Conservation (phyloP, 2,888 invertebrate genomes). For the Ommatoiulus sabulosus region DNA sequence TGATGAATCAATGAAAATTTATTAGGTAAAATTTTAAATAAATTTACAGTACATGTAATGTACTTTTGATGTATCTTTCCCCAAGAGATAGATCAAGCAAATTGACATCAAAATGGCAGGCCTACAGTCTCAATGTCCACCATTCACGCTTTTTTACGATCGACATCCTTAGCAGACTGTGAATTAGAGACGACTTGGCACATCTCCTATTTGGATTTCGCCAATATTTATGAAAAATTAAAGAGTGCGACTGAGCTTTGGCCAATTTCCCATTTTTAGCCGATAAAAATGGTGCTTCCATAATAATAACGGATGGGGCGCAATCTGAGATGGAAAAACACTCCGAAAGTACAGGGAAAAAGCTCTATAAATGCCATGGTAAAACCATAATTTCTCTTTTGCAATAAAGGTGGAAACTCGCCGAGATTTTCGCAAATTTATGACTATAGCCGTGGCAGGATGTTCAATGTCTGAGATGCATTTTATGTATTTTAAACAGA, state of each 20-base stretch:
- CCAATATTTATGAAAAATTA: conserved; percentile 43
- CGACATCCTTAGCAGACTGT: background rate
- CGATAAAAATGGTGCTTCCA: conserved; percentile 2
- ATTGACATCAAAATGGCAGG: background rate
- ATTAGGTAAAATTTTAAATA: too few species aligned
- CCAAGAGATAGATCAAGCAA: too few species aligned
- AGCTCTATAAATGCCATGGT: background rate
- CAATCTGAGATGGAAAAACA: background rate
- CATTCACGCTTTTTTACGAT: background rate
- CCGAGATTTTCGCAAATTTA: background rate
- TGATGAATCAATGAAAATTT: too few species aligned
- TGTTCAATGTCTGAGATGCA: background rate
- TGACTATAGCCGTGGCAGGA: background rate
- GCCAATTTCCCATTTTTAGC: conserved; percentile 17
- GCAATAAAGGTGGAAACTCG: background rate
- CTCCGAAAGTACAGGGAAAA: background rate
- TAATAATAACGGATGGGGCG: background rate
- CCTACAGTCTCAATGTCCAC: background rate
- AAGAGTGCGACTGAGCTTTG: conserved; percentile 8
- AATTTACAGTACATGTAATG: too few species aligned
- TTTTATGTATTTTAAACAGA: too few species aligned
- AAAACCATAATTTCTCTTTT: background rate
- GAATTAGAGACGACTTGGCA: conserved; percentile 11
- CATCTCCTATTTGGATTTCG: conserved; percentile 24
- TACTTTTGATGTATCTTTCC: too few species aligned